phyloP scores from a whole-genome alignment of 2,888 invertebrate species.

The Mechanitis mazaeus region DNA sequence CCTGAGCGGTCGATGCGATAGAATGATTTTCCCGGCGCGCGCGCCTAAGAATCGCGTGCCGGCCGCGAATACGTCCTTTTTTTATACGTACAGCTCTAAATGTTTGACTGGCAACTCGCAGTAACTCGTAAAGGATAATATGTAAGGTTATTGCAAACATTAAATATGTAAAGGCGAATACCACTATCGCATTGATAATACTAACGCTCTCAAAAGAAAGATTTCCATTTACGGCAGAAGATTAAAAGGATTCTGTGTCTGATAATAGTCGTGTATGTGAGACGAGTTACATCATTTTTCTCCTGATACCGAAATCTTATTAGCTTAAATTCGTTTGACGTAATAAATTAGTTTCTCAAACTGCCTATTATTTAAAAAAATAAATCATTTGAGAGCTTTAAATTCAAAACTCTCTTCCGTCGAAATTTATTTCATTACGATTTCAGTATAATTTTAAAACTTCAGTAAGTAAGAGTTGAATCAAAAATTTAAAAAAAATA shows the following conservation, averaged over 20 bases:
- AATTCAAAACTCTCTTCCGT: too few relatives aligned
- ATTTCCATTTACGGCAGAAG: slow-evolving; percentile 68
- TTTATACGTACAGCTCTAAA: slow-evolving; percentile 67
- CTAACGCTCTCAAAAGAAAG: slow-evolving; percentile 59
- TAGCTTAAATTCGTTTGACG: slow-evolving; percentile 31
- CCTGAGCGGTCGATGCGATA: slow-evolving; percentile 53
- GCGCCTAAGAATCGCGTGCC: slow-evolving; percentile 54
- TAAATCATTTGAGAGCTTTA: too few relatives aligned
- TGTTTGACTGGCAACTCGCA: slow-evolving; percentile 66
- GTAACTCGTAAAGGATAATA: slow-evolving; percentile 74
- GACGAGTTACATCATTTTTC: slow-evolving; percentile 56
- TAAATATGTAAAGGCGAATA: slow-evolving; percentile 42
- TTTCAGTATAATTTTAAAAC: too few relatives aligned
- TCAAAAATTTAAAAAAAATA: too few relatives aligned
- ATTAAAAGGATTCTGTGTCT: slow-evolving; percentile 66
- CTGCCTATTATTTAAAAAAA: slow-evolving; percentile 13
- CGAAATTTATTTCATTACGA: background rate
- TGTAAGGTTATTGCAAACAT: slow-evolving; percentile 68
- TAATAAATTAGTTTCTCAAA: slow-evolving; percentile 29
- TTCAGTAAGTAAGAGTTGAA: too few relatives aligned
- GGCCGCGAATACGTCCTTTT: slow-evolving; percentile 59
- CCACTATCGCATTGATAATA: slow-evolving; percentile 55
- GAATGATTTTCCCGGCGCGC: slow-evolving; percentile 63
- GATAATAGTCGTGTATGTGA: slow-evolving; percentile 51
- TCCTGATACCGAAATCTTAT: slow-evolving; percentile 30